phyloP scores from a whole-genome alignment of 30 jellyfish, hydroid and myxozoan genomes.

The Nemopilema nomurai region DNA sequence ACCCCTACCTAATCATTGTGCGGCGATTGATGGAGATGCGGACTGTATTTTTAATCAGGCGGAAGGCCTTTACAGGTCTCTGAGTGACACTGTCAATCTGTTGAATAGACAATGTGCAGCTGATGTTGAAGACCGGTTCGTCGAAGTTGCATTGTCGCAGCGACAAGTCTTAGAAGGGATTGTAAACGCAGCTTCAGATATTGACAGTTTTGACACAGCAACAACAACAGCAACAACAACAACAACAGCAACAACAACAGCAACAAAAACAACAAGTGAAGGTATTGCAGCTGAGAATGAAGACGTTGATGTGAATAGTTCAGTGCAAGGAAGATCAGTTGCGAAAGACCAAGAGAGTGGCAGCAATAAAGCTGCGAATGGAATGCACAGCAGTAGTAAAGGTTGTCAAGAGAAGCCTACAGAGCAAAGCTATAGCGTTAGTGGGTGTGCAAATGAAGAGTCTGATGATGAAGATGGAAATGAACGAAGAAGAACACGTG shows the following conservation, averaged over 20 bases:
- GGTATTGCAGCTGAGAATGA: background rate
- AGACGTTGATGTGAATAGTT: background rate
- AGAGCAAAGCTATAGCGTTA: background rate
- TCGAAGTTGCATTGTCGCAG: background rate
- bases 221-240: background rate
- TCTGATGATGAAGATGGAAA: conserved; percentile 35
- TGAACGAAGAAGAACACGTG: conserved; percentile 1
- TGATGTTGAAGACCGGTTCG: background rate
- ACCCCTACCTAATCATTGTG: background rate
- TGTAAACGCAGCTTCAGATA: background rate
- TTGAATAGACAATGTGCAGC: background rate
- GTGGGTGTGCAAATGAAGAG: conserved; percentile 5
- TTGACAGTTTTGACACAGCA: background rate
- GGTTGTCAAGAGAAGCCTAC: too few relatives aligned
- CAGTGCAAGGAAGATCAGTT: background rate
- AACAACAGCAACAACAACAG: too few relatives aligned
- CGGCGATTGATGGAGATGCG: background rate
- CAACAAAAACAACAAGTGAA: background rate
- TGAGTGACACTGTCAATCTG: background rate
- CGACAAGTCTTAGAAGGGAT: background rate
- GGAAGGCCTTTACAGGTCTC: background rate
- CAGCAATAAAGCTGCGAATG: background rate
- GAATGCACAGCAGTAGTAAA: too few relatives aligned
- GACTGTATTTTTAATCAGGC: background rate
- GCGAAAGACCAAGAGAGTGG: background rate